Percentiles rank a stretch among this genome's conserved stretches.
These are phyloP conservation scores for Spodoptera littoralis DNA, from an alignment of 2,888 invertebrate genomes.

Conservation along the genomic window DNA sequence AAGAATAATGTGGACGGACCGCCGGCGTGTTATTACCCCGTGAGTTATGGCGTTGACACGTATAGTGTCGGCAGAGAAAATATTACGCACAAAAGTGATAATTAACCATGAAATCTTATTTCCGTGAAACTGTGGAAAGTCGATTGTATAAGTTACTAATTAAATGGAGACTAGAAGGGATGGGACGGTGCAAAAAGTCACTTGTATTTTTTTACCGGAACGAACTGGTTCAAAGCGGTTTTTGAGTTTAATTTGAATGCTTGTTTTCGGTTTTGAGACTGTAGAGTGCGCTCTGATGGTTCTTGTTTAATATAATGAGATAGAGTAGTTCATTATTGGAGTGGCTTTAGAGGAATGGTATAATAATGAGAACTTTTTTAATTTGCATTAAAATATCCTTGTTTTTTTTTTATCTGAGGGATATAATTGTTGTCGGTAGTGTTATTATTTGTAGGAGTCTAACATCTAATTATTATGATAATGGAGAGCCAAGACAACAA, in stretches of 20 bases:
- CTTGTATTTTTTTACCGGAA: constrained; percentile 8
- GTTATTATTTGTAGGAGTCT: no score
- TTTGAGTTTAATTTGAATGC: constrained; percentile 17
- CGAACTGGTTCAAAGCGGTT: constrained; percentile 18
- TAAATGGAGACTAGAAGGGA: constrained; percentile 49
- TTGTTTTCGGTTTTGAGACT: constrained; percentile 11
- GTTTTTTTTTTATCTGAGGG: no score
- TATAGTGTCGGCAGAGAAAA: constrained; percentile 73
- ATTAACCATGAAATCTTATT: constrained; percentile 84
- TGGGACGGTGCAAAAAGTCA: constrained; percentile 7
- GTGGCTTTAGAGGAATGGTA: background rate
- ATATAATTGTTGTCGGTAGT: no score
- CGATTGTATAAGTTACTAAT: constrained; percentile 60
- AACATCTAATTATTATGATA: no score
- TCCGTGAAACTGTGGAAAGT: constrained; percentile 79
- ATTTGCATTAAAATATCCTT: no score
- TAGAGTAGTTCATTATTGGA: background rate
- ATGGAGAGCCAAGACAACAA: no score
- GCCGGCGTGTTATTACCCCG: constrained; percentile 81
- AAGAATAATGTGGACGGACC: constrained; percentile 68
- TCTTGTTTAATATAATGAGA: constrained; percentile 28
- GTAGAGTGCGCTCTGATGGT: background rate
- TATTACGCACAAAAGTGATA: constrained; percentile 80
- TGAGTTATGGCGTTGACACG: constrained; percentile 86
- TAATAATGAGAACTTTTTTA: no score